Percentiles rank a stretch among this genome's conserved stretches.
Conservation (phyloP, 2,113 vertebrate species). For the Bos javanicus region DNA sequence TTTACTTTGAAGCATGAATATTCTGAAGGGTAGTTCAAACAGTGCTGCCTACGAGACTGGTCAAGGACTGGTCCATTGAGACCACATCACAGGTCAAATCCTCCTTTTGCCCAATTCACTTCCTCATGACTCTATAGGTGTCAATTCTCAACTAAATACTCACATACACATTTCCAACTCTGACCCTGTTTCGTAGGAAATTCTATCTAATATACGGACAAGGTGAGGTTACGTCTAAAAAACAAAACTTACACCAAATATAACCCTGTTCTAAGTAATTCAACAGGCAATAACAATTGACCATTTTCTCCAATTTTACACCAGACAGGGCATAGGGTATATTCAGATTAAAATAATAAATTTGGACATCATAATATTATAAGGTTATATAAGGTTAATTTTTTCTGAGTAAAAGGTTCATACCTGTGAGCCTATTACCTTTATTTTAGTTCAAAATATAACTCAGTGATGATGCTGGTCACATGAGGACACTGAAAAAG, state of each 20-base stretch:
- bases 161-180: neutral
- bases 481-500: neutral
- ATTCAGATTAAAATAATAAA: neutral
- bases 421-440: neutral
- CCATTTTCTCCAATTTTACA: neutral
- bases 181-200: neutral
- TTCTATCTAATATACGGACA: neutral
- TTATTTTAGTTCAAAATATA: neutral
- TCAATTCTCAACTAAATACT: neutral
- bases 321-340: neutral
- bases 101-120: neutral
- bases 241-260: neutral
- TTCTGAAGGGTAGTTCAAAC: neutral
- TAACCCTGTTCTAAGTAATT: neutral
- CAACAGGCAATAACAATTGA: neutral
- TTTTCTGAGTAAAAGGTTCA: neutral
- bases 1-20: neutral
- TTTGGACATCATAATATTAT: neutral
- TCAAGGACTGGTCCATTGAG: neutral
- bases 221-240: neutral
- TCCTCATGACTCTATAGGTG: neutral
- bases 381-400: neutral
- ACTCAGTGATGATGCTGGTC: neutral
- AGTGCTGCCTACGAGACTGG: neutral
- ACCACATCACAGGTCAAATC: neutral